phyloP scores from a whole-genome alignment of 2,113 vertebrate genomes.

The Acanthisitta chloris region DNA sequence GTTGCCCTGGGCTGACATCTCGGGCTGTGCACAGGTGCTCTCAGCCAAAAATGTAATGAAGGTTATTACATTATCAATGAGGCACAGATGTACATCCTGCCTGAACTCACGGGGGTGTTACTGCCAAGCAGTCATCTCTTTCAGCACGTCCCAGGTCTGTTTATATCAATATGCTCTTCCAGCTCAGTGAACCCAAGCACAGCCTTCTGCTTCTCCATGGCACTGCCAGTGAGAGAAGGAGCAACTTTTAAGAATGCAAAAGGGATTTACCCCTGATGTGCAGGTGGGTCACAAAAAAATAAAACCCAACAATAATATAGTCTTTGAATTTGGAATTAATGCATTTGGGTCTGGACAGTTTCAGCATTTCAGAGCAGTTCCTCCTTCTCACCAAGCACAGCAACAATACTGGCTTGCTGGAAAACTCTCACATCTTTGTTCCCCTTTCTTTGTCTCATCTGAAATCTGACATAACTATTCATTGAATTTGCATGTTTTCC shows the following conservation, averaged over 20 bases:
- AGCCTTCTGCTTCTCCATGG: slow-evolving; percentile 69
- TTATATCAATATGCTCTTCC: slow-evolving; percentile 66
- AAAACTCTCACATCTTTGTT: not conserved
- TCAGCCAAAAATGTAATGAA: slow-evolving; percentile 70
- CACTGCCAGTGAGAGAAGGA: not conserved
- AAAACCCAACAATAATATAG: not conserved
- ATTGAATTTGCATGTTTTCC: not conserved
- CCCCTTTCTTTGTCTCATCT: not conserved
- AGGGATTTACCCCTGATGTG: not conserved
- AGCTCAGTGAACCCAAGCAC: slow-evolving; percentile 67
- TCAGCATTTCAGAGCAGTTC: not conserved
- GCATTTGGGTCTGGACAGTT: not conserved
- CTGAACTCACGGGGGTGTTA: slow-evolving; percentile 55
- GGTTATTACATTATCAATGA: slow-evolving; percentile 73
- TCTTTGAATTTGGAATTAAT: not conserved
- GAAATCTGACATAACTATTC: not conserved
- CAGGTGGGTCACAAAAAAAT: not conserved
- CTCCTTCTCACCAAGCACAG: not conserved
- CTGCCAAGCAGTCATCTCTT: slow-evolving; percentile 69
- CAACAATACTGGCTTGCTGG: not conserved
- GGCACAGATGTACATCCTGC: slow-evolving; percentile 75
- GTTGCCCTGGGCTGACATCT: slow-evolving; percentile 70
- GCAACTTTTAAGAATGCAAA: not conserved
- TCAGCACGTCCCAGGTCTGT: slow-evolving; percentile 48
- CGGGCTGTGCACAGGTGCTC: slow-evolving; percentile 74